Conservation (phyloP, 2,113 vertebrate species). For the Nesogale talazaci region DNA sequence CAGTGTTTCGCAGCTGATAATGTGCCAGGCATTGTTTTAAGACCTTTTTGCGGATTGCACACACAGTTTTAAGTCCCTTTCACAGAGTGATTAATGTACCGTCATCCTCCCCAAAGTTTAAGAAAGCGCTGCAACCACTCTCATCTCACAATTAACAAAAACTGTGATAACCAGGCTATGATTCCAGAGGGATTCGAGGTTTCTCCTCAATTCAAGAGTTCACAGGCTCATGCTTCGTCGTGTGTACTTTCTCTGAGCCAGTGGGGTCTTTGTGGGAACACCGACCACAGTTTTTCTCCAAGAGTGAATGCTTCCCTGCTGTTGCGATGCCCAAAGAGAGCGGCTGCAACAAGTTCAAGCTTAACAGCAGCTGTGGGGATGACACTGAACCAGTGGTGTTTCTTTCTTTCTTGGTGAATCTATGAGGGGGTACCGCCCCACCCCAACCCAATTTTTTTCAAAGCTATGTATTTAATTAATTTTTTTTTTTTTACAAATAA, state of each 20-base stretch:
- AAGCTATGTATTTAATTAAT: too few relatives aligned
- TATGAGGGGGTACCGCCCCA: too few relatives aligned
- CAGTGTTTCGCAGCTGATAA: neutral
- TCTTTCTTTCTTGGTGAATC: too few relatives aligned
- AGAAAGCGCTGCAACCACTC: neutral
- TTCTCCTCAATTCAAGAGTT: fast-evolving
- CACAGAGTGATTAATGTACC: neutral
- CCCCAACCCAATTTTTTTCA: too few relatives aligned
- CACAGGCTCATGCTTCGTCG: fast-evolving
- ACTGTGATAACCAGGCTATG: neutral
- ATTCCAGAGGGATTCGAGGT: neutral
- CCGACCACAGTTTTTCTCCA: neutral
- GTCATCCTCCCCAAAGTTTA: neutral
- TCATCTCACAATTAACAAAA: neutral
- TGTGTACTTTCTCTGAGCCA: neutral
- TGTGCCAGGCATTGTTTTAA: neutral
- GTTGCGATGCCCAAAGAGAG: too few relatives aligned
- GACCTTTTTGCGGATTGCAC: neutral
- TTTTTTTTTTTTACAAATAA: too few relatives aligned
- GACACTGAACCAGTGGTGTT: too few relatives aligned
- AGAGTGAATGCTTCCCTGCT: neutral
- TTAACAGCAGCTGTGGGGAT: too few relatives aligned
- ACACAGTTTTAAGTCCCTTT: too few relatives aligned
- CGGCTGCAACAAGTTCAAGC: too few relatives aligned
- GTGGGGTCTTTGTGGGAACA: neutral